Percentiles rank a stretch among this genome's conserved stretches.
phyloP scores from a whole-genome alignment of 2,113 vertebrate genomes.

The Anseranas semipalmata region DNA sequence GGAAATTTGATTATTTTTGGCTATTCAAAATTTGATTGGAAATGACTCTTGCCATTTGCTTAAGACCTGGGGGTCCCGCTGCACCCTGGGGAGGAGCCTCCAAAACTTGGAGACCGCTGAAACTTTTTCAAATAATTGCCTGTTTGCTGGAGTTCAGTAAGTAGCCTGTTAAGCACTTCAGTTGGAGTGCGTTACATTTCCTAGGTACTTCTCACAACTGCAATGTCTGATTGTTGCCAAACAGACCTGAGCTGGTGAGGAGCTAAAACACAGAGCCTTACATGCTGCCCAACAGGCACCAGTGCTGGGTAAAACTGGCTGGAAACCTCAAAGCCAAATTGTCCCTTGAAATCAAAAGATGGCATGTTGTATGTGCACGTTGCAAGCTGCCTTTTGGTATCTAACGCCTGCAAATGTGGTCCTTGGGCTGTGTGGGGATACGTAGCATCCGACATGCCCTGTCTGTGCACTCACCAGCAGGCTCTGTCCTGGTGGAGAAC shows the following conservation, averaged over 20 bases:
- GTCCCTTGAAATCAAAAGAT: neutral
- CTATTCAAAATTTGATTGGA: neutral
- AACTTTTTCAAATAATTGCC: neutral
- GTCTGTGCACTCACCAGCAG: neutral
- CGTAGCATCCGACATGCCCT: neutral
- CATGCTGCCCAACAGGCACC: neutral
- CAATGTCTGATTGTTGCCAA: neutral
- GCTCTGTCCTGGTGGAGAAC: neutral
- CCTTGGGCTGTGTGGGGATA: no score
- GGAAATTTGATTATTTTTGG: neutral
- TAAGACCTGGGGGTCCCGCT: neutral
- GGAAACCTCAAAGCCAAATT: neutral
- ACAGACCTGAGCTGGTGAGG: neutral
- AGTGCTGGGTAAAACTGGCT: neutral
- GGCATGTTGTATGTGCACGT: no score
- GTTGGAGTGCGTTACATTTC: neutral
- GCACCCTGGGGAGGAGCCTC: neutral
- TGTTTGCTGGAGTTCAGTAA: neutral
- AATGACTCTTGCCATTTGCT: neutral
- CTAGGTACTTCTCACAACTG: no score
- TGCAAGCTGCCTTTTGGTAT: neutral
- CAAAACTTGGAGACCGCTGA: neutral
- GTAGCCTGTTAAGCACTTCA: neutral
- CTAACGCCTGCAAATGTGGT: neutral
- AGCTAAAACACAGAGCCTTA: neutral